phyloP scores from a whole-genome alignment of 1,140 invertebrate genomes.

The Papilio glaucus region DNA sequence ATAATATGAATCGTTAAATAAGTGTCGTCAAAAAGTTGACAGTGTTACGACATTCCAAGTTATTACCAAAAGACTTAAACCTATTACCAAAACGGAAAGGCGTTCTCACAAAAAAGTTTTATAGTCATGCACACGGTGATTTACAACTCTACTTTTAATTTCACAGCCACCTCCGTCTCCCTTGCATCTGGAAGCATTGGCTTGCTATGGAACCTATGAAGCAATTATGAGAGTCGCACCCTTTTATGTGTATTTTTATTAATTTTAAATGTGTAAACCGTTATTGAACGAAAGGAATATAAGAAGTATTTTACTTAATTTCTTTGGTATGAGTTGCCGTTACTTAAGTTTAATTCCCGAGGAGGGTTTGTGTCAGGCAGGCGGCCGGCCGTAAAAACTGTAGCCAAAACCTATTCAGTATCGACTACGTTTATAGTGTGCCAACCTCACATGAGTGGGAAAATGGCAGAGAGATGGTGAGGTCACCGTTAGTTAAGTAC shows the following conservation, averaged over 20 bases:
- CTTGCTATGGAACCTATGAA: neutral
- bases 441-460: too few relatives aligned
- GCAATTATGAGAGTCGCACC: neutral
- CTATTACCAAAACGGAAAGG: conserved; percentile 36
- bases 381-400: too few relatives aligned
- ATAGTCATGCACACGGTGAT: conserved; percentile 34
- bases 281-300: neutral
- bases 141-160: conserved; percentile 28
- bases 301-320: too few relatives aligned
- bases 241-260: neutral
- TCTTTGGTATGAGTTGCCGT: too few relatives aligned
- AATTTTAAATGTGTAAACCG: neutral
- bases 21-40: conserved; percentile 15
- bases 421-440: too few relatives aligned
- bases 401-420: too few relatives aligned
- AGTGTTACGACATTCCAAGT: conserved; percentile 25
- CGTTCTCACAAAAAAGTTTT: conserved; percentile 35
- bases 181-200: conserved; percentile 12
- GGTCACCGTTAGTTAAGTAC: too few relatives aligned
- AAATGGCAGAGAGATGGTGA: too few relatives aligned
- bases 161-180: conserved; percentile 21
- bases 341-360: too few relatives aligned
- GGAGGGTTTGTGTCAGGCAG: too few relatives aligned
- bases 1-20: neutral
- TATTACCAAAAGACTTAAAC: conserved; percentile 33